phyloP scores from a whole-genome alignment of 2,797 vertebrate genomes.

The Sylvilagus floridanus region DNA sequence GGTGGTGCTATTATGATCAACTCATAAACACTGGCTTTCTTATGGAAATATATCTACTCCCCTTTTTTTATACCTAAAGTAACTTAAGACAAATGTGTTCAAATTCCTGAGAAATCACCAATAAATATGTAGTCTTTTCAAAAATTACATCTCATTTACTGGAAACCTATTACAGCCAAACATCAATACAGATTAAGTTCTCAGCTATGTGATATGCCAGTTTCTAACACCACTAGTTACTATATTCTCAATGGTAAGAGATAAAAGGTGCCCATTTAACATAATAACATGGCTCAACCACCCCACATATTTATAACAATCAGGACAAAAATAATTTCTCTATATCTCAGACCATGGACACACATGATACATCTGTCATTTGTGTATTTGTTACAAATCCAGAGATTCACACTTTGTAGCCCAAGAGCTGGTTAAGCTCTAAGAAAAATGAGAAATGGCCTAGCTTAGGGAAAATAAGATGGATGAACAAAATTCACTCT shows the following conservation, averaged over 20 bases:
- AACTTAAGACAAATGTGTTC: slow-evolving; percentile 28
- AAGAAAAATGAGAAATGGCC: background rate
- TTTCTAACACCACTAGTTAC: background rate
- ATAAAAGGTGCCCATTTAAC: background rate
- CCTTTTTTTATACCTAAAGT: background rate
- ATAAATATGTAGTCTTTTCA: slow-evolving; percentile 36
- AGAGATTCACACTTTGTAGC: background rate
- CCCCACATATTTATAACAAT: background rate
- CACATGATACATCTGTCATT: background rate
- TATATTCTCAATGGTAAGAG: background rate
- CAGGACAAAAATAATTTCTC: background rate
- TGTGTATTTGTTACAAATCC: background rate
- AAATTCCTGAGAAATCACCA: slow-evolving; percentile 7
- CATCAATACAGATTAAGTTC: slow-evolving; percentile 1
- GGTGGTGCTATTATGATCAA: background rate
- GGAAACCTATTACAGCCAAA: slow-evolving; percentile 49
- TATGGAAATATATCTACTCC: background rate
- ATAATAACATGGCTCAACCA: background rate
- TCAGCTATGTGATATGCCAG: slow-evolving; percentile 12
- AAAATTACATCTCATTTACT: slow-evolving; percentile 32
- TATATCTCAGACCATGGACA: background rate
- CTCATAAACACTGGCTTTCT: background rate
- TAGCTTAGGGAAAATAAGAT: background rate
- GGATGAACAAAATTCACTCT: background rate
- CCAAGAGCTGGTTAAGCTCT: background rate